Evolutionary conservation across 2,888 invertebrate genomes (phyloP), one percentile per base, ranked within the genome.

Genomic region (Athripsodes cinereus): DNA sequence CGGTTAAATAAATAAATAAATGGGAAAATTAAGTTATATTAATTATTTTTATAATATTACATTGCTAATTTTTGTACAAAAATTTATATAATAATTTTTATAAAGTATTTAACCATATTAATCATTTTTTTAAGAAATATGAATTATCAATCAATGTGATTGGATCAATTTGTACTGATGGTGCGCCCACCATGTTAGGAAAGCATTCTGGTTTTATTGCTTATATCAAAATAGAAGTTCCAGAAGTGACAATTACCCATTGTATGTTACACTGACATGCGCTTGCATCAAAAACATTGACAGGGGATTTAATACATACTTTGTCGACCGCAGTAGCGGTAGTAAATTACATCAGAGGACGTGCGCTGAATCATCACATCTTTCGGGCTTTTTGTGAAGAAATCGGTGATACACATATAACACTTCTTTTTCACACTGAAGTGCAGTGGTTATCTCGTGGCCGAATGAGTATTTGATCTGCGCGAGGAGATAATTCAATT

Each of bases 151-250:
- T 46, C 8, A 46, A 46, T 46, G 46, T 46, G 46, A 46, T 46
- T 16, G 46, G 46, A 6, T 46, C 46, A 46, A 46, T 55, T 62
- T 66, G 65, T 62, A 64, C 62, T 58, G 64, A 65, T 50, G 64
- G 62, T 57, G 62, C 59, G 53, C 65, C 61, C 62, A 62, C 64
- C 53, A 66, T 65, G 66, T 57, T 63, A 58, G 65, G 64, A 34
- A 21, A 60, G 19, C 58, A 59, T 60, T 65, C 65, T 62, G 61
- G 65, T 48, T 65, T 66, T 65, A 59, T 63, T 52, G 62, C 65
- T 60, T 58, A 65, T 8, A 61, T 66, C 60, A 66, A 65, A 66
- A 57, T 64, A 62, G 64, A 66, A 62, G 63, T 63, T 59, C 64
- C 64, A 58, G 61, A 64, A 61, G 44, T 60, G 53, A 65, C 60